These are phyloP conservation scores for Enteromius thamalakanensis DNA, from an alignment of 2,797 vertebrate species.

Conservation along the genomic window DNA sequence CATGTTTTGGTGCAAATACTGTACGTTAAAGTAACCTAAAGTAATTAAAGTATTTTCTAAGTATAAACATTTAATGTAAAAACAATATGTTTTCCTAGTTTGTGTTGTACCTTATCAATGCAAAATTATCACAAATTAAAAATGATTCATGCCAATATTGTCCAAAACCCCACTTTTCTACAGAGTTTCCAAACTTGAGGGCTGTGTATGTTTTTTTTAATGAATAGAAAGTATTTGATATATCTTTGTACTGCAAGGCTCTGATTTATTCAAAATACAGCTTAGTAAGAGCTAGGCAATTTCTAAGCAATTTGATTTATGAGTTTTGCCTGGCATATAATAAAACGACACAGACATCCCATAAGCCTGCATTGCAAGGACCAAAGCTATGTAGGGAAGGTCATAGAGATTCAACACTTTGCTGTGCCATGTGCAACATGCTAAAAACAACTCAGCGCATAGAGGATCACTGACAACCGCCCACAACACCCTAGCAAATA, in stretches of 20 bases:
- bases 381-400: not conserved
- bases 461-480: not conserved
- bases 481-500: not conserved
- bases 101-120: too few species aligned
- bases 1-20: too few species aligned
- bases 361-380: not conserved
- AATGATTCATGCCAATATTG: too few species aligned
- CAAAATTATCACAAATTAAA: too few species aligned
- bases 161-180: too few species aligned
- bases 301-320: not conserved
- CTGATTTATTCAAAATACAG: not conserved
- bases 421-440: not conserved
- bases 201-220: not conserved
- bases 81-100: too few species aligned
- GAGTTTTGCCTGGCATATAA: not conserved
- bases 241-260: not conserved
- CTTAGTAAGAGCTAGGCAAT: too few species aligned
- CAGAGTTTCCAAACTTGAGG: too few species aligned
- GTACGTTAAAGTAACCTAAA: too few species aligned
- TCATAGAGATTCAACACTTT: not conserved
- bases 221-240: not conserved
- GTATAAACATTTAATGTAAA: too few species aligned
- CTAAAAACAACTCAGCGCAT: slow-evolving; percentile 5
- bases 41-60: too few species aligned
- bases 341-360: not conserved